Percentiles rank a stretch among this genome's conserved stretches.
phyloP scores from a whole-genome alignment of 2,888 invertebrate genomes.

The Nycteola revayana region DNA sequence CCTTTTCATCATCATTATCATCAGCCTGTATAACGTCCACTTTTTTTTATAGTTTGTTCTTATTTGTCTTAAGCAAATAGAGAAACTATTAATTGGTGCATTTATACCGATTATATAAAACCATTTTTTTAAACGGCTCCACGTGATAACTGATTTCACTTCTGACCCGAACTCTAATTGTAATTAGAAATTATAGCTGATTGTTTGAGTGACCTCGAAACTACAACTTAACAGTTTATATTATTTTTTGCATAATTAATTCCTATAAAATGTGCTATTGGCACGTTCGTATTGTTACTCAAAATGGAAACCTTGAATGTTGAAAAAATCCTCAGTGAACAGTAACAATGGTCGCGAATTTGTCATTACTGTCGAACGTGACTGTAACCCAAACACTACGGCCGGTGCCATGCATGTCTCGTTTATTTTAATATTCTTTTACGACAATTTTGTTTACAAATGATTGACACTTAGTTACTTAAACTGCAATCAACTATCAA shows the following conservation, averaged over 20 bases:
- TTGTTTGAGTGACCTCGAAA: constrained; percentile 49
- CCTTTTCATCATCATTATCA: too few species aligned
- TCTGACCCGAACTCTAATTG: constrained; percentile 64
- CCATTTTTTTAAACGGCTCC: constrained; percentile 66
- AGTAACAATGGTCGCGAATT: constrained; percentile 71
- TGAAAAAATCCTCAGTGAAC: constrained; percentile 63
- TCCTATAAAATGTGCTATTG: constrained; percentile 61
- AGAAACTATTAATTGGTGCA: constrained; percentile 66
- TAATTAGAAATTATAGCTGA: constrained; percentile 63
- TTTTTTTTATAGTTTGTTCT: too few species aligned
- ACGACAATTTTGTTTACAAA: constrained; percentile 43
- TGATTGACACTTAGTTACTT: too few species aligned
- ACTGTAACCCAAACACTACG: constrained; percentile 61
- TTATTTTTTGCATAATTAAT: constrained; percentile 62
- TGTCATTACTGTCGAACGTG: constrained; percentile 74
- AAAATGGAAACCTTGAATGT: constrained; percentile 64
- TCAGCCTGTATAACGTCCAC: too few species aligned
- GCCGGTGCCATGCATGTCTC: constrained; percentile 53
- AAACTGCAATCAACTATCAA: too few species aligned
- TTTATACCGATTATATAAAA: constrained; percentile 78
- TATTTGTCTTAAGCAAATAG: too few species aligned
- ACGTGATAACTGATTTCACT: constrained; percentile 68
- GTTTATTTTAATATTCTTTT: constrained; percentile 69
- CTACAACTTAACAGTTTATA: constrained; percentile 36
- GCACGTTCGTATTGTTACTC: constrained; percentile 70